phyloP scores from a whole-genome alignment of 2,888 invertebrate genomes.

The Sylvicola cinctus region DNA sequence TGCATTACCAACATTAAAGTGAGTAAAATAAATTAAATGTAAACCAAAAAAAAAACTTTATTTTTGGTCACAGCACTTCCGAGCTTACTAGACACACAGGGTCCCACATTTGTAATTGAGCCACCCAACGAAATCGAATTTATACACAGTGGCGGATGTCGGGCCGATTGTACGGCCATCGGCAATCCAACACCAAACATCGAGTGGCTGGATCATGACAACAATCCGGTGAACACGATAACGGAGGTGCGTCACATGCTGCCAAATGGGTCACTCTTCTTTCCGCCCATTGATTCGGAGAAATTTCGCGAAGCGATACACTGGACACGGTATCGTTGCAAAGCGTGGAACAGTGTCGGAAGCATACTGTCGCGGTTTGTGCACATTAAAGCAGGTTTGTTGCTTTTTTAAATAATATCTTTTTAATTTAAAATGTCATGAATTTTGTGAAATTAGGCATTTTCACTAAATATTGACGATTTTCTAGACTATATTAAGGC shows the following conservation, averaged over 20 bases:
- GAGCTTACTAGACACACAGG: conserved; percentile 32
- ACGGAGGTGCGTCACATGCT: conserved; percentile 28
- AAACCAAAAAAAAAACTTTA: too few species aligned
- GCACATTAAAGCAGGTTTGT: conserved; percentile 29
- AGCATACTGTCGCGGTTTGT: conserved; percentile 31
- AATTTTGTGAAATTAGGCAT: too few species aligned
- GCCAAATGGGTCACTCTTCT: conserved; percentile 31
- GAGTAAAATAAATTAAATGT: too few species aligned
- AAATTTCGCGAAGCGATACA: conserved; percentile 35
- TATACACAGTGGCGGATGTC: conserved; percentile 30
- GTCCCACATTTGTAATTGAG: conserved; percentile 30
- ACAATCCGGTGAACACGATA: conserved; percentile 29
- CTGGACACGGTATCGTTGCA: conserved; percentile 32
- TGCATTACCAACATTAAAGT: too few species aligned
- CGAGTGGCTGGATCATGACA: conserved; percentile 32
- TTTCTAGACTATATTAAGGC: too few species aligned
- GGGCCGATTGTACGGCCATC: conserved; percentile 30
- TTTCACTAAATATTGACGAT: too few species aligned
- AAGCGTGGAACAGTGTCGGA: conserved; percentile 29
- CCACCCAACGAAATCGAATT: conserved; percentile 32
- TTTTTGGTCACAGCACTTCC: conserved; percentile 5
- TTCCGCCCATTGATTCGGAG: conserved; percentile 32
- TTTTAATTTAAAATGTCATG: too few species aligned
- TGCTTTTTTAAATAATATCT: not conserved
- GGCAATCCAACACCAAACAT: conserved; percentile 32